Conservation (phyloP, 2,888 invertebrate genomes). For the Ophion obscuratus region DNA sequence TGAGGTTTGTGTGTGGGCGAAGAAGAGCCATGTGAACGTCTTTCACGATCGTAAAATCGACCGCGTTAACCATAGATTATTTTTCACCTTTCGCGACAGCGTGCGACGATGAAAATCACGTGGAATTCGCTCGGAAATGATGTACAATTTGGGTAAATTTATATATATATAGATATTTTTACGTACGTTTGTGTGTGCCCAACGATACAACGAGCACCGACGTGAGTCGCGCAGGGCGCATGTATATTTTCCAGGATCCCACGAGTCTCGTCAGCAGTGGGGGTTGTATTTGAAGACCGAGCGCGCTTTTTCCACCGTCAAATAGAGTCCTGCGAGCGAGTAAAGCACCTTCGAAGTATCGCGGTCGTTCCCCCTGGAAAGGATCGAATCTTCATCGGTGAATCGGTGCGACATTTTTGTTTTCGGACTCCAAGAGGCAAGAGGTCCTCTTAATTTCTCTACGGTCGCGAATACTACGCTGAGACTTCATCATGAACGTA, state of each 20-base stretch:
- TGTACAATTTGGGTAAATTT: neutral
- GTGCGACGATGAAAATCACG: neutral
- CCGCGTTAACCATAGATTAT: neutral
- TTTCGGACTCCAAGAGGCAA: neutral
- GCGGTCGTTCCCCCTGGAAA: constrained; percentile 8
- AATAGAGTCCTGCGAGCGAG: constrained; percentile 70
- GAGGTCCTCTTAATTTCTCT: neutral
- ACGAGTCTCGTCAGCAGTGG: constrained; percentile 64
- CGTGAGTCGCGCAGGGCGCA: constrained; percentile 67
- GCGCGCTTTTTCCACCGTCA: constrained; percentile 75
- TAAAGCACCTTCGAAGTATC: constrained; percentile 38
- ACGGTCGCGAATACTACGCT: neutral
- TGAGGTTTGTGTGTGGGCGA: neutral
- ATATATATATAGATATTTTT: neutral
- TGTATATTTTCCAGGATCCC: constrained; percentile 64
- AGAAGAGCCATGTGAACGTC: too few relatives aligned
- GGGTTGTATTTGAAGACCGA: constrained; percentile 78
- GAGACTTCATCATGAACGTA: constrained; percentile 53
- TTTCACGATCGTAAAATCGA: neutral
- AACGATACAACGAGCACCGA: constrained; percentile 21
- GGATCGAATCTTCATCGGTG: neutral
- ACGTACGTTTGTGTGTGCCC: neutral
- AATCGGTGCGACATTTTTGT: neutral
- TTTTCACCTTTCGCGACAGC: neutral
- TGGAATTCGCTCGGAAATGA: neutral